These are phyloP conservation scores for Strigamia crassipes DNA, from an alignment of 2,888 invertebrate species.

Conservation along the genomic window DNA sequence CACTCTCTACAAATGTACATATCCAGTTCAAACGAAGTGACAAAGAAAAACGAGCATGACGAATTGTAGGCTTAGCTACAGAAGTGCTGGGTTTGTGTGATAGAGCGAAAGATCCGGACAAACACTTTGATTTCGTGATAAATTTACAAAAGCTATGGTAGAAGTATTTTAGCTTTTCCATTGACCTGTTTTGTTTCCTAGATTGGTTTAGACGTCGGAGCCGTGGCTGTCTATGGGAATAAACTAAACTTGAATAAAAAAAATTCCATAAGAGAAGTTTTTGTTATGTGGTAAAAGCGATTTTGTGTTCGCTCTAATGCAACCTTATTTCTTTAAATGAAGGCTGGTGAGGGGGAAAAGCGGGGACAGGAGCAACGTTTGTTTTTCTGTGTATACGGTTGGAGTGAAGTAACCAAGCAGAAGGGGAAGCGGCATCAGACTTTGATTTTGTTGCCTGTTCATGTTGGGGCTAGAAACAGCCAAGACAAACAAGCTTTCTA, in stretches of 20 bases:
- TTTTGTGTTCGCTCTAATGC: slow-evolving; percentile 32
- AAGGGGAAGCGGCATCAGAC: slow-evolving; percentile 3
- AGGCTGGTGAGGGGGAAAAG: neutral
- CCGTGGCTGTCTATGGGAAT: neutral
- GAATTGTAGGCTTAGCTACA: neutral
- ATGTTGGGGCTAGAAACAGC: neutral
- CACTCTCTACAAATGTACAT: neutral
- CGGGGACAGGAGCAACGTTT: neutral
- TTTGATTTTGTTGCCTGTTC: slow-evolving; percentile 25
- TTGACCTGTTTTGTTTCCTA: neutral
- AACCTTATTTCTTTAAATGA: slow-evolving; percentile 38
- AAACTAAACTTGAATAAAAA: neutral
- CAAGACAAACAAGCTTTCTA: slow-evolving; percentile 30
- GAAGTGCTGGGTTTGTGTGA: neutral
- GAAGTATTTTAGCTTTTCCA: neutral
- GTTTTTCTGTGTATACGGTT: neutral
- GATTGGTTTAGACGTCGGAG: neutral
- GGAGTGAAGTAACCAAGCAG: slow-evolving; percentile 10
- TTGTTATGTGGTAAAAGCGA: slow-evolving; percentile 22
- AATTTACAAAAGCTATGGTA: neutral
- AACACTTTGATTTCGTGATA: neutral
- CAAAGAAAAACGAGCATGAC: neutral
- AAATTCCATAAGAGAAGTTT: slow-evolving; percentile 3
- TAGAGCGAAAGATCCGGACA: neutral
- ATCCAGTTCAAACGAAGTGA: neutral